Conservation (phyloP, 2,797 vertebrate genomes). For the Arrhamphus sclerolepis region DNA sequence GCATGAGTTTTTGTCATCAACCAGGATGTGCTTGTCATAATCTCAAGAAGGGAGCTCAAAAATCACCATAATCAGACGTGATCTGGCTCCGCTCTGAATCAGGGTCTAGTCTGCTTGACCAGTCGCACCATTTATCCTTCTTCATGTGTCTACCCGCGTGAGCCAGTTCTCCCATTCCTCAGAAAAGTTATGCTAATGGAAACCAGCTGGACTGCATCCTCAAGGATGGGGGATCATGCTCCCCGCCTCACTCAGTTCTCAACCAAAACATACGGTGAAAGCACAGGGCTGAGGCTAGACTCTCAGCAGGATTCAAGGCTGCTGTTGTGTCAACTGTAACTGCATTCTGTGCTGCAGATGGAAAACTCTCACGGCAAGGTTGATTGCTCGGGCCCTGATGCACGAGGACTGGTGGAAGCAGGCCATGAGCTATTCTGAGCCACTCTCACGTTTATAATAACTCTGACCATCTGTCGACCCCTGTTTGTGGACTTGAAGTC, state of each 20-base stretch:
- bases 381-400: slow-evolving; percentile 54
- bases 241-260: slow-evolving; percentile 29
- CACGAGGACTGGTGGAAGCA: slow-evolving; percentile 42
- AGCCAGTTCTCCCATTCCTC: slow-evolving; percentile 60
- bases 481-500: slow-evolving; percentile 50
- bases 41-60: slow-evolving; percentile 33
- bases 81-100: slow-evolving; percentile 47
- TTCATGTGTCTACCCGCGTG: slow-evolving; percentile 72
- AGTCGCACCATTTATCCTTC: slow-evolving; percentile 70
- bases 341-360: slow-evolving; percentile 55
- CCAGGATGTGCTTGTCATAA: slow-evolving; percentile 35
- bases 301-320: slow-evolving; percentile 57
- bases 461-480: slow-evolving; percentile 50
- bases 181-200: slow-evolving; percentile 79
- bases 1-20: slow-evolving; percentile 25
- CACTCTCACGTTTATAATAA: slow-evolving; percentile 43
- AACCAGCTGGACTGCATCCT: slow-evolving; percentile 80
- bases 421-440: slow-evolving; percentile 57
- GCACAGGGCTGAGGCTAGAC: slow-evolving; percentile 34
- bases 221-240: slow-evolving; percentile 18
- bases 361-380: slow-evolving; percentile 63
- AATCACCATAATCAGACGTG: slow-evolving; percentile 67
- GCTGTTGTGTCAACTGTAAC: slow-evolving; percentile 65
- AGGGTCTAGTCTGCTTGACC: slow-evolving; percentile 56
- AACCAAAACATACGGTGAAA: slow-evolving; percentile 62